Evolutionary conservation across 2,888 invertebrate species (phyloP), one percentile per base, ranked within the genome.

Genomic region (Agrotis ipsilon): DNA sequence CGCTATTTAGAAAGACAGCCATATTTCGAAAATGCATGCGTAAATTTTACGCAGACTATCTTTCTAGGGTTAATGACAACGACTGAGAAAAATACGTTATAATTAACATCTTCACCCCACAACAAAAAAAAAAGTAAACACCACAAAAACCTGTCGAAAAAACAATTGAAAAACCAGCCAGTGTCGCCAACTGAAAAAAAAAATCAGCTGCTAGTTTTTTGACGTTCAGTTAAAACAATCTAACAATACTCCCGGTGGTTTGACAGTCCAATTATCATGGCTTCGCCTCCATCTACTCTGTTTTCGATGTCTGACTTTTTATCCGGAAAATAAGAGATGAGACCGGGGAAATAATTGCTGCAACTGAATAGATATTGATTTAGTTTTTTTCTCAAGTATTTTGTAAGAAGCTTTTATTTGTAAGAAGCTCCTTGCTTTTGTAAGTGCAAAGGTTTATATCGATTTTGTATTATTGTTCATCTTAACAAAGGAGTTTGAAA

Each of bases 181-280:
- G 51, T 39, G 27, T 16, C 24, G 27, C 32, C 13, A 18, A 18
- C 13, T n/a, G n/a, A n/a, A 1, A 21, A 60, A 55, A 80, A 68
- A 73, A 71, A 61, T 6, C 18, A n/a, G 46, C 6, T 14, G 7
- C 5, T 68, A 75, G 78, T 72, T 72, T 63, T 61, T 73, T 75
- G 75, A 74, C 59, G 76, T 78, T 60, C 59, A 80, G 71, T 71
- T 78, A 79, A 86, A 84, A 86, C 80, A 78, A 73, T 83, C 68
- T 83, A 81, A 83, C 83, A 72, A 83, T 74, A 72, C 78, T 68
- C 63, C 60, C 73, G 55, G 63, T 73, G 73, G 78, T 81, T 84
- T 90, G 92, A 91, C 92, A 91, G 86, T 90, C 89, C 92, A 92
- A 92, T 92, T 92, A 92, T 87, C 82, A 88, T 82, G 83, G 52